Base-by-base conservation (phyloP, 2,888 invertebrate species). In the Drosophila buzzatii region DNA sequence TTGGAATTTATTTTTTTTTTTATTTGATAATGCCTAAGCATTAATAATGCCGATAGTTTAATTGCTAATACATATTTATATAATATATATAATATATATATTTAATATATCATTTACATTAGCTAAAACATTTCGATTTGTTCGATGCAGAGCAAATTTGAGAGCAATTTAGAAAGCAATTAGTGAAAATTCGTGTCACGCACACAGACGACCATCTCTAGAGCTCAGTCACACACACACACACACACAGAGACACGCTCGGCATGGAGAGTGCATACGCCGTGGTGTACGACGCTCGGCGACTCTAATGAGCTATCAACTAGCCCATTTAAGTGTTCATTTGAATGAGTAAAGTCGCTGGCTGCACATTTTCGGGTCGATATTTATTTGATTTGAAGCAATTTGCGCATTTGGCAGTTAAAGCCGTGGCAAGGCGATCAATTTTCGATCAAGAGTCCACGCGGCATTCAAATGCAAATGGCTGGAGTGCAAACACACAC, bases 381-480 rank as follows among this genome's bases (percentile, higher is more conserved):
- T 23, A 23, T n/a, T 3, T 51, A 6, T 37, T 16, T 39, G 8
- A 33, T 39, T 44, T 44, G 1, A 20, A 14, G 20, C 1, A 45
- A 45, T 31, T 31, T 49, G 47, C 27, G 45, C 45, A 45, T 3
- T 47, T 27, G 39, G 53, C 37, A 53, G 39, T 31, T 49, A 47
- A 27, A 47, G 47, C 27, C 47, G n/a, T 9, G 44, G 51, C 23
- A 47, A 49, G 57, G 45, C 66, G 76, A 82, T 81, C 73, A 73
- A 56, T 73, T 70, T 83, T 65, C 75, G 78, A 75, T 83, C 72
- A 31, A 31, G 62, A 53, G 51, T 52, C 51, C 53, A 51, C 57
- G 68, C 68, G 67, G 44, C 74, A 81, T 79, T 73, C 70, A 76
- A 76, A 81, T 74, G 73, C 85, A 81, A 82, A 79, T 84, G 71